phyloP scores from a whole-genome alignment of 2,797 vertebrate species.

The Hoplostethus atlanticus region DNA sequence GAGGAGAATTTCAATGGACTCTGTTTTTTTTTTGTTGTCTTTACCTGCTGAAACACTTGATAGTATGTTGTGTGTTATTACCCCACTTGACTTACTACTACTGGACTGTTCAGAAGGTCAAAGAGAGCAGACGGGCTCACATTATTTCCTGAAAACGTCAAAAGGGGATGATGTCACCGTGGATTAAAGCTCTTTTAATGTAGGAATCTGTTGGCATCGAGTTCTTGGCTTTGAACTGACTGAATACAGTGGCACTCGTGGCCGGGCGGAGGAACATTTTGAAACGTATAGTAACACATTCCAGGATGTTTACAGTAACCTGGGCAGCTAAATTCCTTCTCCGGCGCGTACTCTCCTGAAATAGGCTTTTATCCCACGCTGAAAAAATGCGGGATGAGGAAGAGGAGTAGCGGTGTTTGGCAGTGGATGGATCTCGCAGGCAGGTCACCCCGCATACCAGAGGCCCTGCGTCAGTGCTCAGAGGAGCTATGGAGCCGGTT shows the following conservation, averaged over 20 bases:
- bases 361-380: slow-evolving; percentile 57
- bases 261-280: slow-evolving; percentile 46
- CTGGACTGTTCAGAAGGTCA: neutral
- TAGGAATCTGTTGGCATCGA: too few relatives aligned
- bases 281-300: slow-evolving; percentile 51
- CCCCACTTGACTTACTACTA: too few relatives aligned
- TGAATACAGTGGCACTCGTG: slow-evolving; percentile 8
- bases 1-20: neutral
- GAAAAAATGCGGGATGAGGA: slow-evolving; percentile 56
- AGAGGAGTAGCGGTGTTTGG: slow-evolving; percentile 55
- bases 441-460: slow-evolving; percentile 79
- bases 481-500: slow-evolving; percentile 69
- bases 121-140: neutral
- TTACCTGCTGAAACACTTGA: neutral
- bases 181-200: neutral
- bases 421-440: slow-evolving; percentile 71
- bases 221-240: neutral
- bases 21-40: neutral
- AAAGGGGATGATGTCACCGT: neutral
- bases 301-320: slow-evolving; percentile 59
- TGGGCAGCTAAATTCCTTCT: slow-evolving; percentile 60
- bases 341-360: slow-evolving; percentile 53
- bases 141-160: neutral
- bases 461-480: slow-evolving; percentile 70
- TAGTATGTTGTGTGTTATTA: neutral